Percentiles rank a stretch among this genome's conserved stretches.
Evolutionary conservation across 2,888 invertebrate species (phyloP).

Genomic region (Tenodera sinensis): DNA sequence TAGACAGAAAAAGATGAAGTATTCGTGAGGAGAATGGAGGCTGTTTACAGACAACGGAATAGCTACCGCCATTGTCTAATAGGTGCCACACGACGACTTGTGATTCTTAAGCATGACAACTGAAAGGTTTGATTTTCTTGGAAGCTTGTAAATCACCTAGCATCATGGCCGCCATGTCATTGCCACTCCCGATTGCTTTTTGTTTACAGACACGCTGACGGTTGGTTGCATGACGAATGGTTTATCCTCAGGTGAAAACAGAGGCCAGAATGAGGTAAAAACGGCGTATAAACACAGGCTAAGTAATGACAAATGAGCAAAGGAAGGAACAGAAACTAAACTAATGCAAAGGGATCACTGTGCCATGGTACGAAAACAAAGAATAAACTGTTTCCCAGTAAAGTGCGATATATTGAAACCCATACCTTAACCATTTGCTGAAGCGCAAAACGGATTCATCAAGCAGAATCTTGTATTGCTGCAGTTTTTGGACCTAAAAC

Average conservation of each 20-base stretch:
- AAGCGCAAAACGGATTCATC: too few species aligned
- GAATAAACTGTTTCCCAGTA: not conserved
- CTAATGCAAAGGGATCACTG: not conserved
- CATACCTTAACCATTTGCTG: too few species aligned
- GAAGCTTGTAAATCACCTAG: not conserved
- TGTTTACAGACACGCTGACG: not conserved
- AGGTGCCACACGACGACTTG: not conserved
- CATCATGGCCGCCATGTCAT: not conserved
- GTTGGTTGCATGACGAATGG: not conserved
- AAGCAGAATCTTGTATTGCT: too few species aligned
- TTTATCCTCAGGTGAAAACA: not conserved
- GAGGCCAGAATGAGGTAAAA: not conserved
- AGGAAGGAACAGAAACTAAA: not conserved
- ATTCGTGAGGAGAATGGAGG: too few species aligned
- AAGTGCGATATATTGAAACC: not conserved
- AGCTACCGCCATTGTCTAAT: not conserved
- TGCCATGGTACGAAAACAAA: not conserved
- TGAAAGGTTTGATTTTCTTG: not conserved
- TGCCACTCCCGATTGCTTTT: not conserved
- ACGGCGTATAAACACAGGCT: not conserved
- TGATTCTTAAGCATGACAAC: not conserved
- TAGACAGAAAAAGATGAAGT: not conserved
- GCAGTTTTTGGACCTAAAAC: too few species aligned
- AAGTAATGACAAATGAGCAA: not conserved
- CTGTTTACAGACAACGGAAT: not conserved